phyloP scores from a whole-genome alignment of 2,113 vertebrate species.

The rat (Rattus norvegicus) region DNA sequence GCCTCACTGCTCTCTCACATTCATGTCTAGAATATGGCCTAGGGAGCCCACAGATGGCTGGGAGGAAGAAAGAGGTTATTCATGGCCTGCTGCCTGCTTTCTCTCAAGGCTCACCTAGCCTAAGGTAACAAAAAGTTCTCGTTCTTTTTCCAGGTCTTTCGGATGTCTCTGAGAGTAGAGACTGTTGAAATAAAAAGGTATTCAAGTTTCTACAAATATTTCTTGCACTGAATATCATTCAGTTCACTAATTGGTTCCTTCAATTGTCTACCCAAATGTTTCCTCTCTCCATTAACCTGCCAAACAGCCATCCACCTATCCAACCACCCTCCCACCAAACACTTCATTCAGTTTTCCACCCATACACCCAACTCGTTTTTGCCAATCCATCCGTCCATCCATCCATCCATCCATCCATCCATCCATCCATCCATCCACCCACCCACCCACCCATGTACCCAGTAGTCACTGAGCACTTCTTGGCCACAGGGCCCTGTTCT shows the following conservation, averaged over 20 bases:
- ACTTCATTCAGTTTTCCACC: not conserved
- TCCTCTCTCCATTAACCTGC: not conserved
- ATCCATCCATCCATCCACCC: not conserved
- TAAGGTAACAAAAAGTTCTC: not conserved
- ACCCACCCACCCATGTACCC: not conserved
- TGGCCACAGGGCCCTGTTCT: not conserved
- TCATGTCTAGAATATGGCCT: accelerated
- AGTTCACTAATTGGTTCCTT: not conserved
- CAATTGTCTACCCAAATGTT: not conserved
- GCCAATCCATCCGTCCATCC: not conserved
- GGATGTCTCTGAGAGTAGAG: not conserved
- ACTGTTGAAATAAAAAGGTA: not conserved
- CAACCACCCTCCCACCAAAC: not conserved
- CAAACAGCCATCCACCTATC: too few relatives aligned
- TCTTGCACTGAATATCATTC: not conserved
- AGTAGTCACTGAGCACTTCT: not conserved
- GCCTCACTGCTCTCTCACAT: not conserved
- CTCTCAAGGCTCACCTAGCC: not conserved
- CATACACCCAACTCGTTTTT: not conserved
- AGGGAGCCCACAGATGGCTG: not conserved
- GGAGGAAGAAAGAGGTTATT: not conserved
- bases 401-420: not conserved
- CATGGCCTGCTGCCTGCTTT: not conserved
- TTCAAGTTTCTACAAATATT: constrained; percentile 14
- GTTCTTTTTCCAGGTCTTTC: constrained; percentile 39